A percentile compares a stretch with the other conserved stretches of the same genome.
phyloP scores from a whole-genome alignment of 2,888 invertebrate species.

The Acronicta psi region DNA sequence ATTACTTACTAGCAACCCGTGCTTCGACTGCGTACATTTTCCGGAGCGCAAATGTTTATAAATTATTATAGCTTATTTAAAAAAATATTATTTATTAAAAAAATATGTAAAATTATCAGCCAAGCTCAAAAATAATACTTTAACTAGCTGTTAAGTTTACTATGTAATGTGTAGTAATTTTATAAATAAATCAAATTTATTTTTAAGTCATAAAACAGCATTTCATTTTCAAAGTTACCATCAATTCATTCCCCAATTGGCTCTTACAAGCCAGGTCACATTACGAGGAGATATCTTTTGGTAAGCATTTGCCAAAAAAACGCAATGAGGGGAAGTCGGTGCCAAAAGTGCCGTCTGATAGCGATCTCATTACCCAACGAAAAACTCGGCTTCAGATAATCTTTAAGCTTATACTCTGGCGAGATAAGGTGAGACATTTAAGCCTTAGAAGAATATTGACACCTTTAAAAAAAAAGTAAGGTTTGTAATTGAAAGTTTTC shows the following conservation, averaged over 20 bases:
- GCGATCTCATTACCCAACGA: constrained; percentile 45
- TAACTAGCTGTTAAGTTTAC: no score
- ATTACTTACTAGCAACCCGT: no score
- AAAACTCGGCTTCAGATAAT: constrained; percentile 46
- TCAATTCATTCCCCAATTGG: constrained; percentile 15
- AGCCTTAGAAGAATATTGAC: constrained; percentile 27
- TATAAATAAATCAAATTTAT: no score
- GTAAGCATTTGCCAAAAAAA: constrained; percentile 44
- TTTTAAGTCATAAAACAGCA: no score
- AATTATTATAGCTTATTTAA: no score
- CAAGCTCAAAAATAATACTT: no score
- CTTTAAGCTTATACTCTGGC: constrained; percentile 35
- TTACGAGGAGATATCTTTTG: constrained; percentile 33
- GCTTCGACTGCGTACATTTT: no score
- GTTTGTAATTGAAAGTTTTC: neutral
- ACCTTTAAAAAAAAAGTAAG: constrained; percentile 37
- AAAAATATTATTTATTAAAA: no score
- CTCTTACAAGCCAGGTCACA: constrained; percentile 30
- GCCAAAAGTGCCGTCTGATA: constrained; percentile 44
- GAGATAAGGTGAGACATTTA: constrained; percentile 34
- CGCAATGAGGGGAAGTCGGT: constrained; percentile 42
- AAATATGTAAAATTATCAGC: no score
- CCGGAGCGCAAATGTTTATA: no score
- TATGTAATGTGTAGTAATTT: no score
- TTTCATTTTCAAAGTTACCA: no score